Percentiles rank a stretch among this genome's conserved stretches.
Evolutionary conservation across 2,797 vertebrate genomes (phyloP).

Genomic region (Cuculus canorus): DNA sequence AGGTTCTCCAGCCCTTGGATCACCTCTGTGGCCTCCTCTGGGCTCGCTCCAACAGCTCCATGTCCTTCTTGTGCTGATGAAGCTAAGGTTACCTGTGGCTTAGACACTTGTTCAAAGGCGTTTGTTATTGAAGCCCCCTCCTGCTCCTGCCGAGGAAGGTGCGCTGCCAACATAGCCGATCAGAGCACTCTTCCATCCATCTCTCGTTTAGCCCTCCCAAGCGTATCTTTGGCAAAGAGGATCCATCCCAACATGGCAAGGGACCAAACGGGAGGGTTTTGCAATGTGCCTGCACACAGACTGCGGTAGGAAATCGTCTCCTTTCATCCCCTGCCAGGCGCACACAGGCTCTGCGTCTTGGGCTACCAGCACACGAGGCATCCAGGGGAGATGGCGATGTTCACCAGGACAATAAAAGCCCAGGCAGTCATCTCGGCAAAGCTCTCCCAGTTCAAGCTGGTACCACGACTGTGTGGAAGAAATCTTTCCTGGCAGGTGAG

Average conservation of each 20-base stretch:
- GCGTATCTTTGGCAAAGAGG: neutral
- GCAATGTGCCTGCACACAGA: neutral
- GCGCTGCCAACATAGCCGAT: rapidly evolving
- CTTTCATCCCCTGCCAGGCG: slow-evolving; percentile 35
- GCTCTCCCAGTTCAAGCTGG: neutral
- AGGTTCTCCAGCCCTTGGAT: too few relatives aligned
- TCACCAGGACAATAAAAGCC: neutral
- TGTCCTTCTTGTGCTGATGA: too few relatives aligned
- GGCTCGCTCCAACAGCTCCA: too few relatives aligned
- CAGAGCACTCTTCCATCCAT: neutral
- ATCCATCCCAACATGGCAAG: neutral
- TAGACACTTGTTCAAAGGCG: too few relatives aligned
- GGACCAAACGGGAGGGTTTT: neutral
- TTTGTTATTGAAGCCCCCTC: neutral
- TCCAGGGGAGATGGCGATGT: neutral
- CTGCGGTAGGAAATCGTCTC: neutral
- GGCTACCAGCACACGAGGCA: neutral
- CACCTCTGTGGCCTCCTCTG: too few relatives aligned
- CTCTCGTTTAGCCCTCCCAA: neutral
- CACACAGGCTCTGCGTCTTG: neutral
- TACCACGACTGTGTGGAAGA: rapidly evolving
- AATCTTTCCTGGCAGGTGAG: neutral
- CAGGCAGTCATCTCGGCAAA: neutral
- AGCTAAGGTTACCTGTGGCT: neutral
- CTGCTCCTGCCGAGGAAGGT: too few relatives aligned